Conservation (phyloP, 2,888 invertebrate genomes). For the Galerucella calmariensis region DNA sequence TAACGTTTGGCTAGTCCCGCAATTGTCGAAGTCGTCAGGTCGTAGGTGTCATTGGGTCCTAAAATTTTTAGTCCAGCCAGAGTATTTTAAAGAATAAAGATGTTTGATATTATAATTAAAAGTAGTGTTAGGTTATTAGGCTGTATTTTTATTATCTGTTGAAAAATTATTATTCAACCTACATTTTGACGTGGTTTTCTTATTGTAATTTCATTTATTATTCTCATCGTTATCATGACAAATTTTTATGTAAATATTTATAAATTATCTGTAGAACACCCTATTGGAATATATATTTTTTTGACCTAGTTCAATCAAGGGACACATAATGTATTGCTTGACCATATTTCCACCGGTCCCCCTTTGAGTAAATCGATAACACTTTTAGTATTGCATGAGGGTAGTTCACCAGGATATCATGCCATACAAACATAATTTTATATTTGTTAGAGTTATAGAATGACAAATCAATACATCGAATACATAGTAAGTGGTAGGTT, state of each 20-base stretch:
- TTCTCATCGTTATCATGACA: neutral
- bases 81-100: no score
- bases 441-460: conserved; percentile 15
- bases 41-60: no score
- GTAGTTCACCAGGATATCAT: conserved; percentile 25
- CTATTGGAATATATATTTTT: neutral
- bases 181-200: no score
- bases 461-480: conserved; percentile 25
- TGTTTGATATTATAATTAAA: no score
- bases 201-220: no score
- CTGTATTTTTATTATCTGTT: no score
- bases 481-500: neutral
- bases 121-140: no score
- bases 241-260: neutral
- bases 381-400: conserved; percentile 32
- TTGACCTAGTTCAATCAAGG: neutral
- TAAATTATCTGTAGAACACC: neutral
- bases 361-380: conserved; percentile 25
- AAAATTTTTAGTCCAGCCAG: no score
- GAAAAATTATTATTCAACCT: no score
- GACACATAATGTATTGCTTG: neutral
- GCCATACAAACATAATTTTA: conserved; percentile 27
- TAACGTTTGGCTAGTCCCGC: no score
- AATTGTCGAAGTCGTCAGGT: no score
- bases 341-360: neutral